phyloP scores from a whole-genome alignment of 1,140 invertebrate genomes.

The Drosophila murphyi region DNA sequence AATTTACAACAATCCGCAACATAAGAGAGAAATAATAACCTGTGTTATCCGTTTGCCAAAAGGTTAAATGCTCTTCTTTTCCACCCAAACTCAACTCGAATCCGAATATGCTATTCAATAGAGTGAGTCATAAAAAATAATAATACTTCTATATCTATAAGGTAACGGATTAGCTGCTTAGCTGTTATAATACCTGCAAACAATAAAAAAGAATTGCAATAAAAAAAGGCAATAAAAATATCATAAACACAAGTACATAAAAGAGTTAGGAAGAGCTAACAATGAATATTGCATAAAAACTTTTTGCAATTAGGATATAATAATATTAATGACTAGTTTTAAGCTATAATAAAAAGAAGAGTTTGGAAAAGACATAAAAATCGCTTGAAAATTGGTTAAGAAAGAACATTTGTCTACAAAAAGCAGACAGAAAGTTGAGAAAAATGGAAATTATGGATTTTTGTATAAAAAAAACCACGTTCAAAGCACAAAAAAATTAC shows the following conservation, averaged over 20 bases:
- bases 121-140: conserved; percentile 20
- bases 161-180: no score
- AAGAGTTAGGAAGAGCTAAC: background rate
- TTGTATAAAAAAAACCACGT: no score
- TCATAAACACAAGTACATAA: background rate
- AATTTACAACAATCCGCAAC: conserved; percentile 62
- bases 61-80: conserved; percentile 36
- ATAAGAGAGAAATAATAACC: conserved; percentile 33
- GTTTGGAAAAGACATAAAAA: no score
- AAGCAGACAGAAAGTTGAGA: no score
- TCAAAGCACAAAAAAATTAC: no score
- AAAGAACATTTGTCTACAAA: no score
- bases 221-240: background rate
- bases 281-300: background rate
- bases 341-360: background rate
- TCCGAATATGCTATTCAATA: background rate
- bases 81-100: background rate
- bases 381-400: no score
- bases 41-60: conserved; percentile 4
- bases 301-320: background rate
- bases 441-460: no score
- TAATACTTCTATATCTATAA: background rate
- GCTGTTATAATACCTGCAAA: no score
- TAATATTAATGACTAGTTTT: background rate
- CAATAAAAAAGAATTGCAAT: background rate